Base-by-base conservation (phyloP, 2,888 invertebrate species). In the Panzeria rudis region DNA sequence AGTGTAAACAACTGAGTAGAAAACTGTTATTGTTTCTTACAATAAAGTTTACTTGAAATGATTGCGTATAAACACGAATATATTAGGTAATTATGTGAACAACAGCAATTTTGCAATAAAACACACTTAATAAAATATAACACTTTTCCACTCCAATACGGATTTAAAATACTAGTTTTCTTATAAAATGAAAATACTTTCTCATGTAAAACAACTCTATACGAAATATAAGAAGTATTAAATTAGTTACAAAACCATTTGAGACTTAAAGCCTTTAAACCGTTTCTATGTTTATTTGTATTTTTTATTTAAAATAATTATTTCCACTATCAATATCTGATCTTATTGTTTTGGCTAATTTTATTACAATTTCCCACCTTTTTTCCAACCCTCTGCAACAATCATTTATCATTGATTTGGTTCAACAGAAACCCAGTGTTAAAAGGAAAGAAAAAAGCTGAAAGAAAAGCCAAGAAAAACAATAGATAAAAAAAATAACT, bases 321-420 rank as follows among this genome's bases (percentile, higher is more conserved):
- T 61, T 61, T 77, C 59, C 59, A 61, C 61, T 59, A 69, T 59
- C 59, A 77, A 61, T 66, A 69, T 59, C 17, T 59, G 50, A 77
- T 69, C 68, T 77, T 20, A 77, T 69, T 68, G 47, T 61, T 23
- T 72, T 35, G 23, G 8, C 23, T 61, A 35, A 35, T 73, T 68
- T 68, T 68, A 50, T 68, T 50, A 35, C 20, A 50, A 23, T 77
- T 77, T 61, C 77, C 77, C 59, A 59, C 68, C 25, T 62, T 38
- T 73, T 61, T 62, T 62, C 0, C 3, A 8, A 17, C 6, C 15
- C 23, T 9, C 35, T 4, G 35, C 50, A 59, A 38, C 59, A 59
- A 69, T 50, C 68, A 77, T 77, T 77, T 77, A 77, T 68, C 68
- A 69, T 38, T 50, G 11, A 62, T 23, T 73, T 68, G 35, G 17